Conservation (phyloP, 2,797 vertebrate species). For the Macropus fuliginosus region DNA sequence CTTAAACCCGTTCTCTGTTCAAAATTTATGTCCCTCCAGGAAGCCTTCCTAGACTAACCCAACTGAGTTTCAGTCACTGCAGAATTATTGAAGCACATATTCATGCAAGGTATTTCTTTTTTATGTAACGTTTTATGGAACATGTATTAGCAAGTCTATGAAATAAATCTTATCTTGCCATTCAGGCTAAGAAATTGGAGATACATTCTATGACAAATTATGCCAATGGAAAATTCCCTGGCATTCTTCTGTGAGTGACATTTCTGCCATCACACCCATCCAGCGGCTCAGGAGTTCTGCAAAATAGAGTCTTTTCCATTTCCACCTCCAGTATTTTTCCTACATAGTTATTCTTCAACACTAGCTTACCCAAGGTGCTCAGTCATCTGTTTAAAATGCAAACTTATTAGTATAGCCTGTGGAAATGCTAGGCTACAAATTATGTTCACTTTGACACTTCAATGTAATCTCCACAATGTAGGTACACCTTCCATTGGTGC, state of each 20-base stretch:
- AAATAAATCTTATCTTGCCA: background rate
- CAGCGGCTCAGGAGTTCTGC: background rate
- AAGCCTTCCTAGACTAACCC: slow-evolving; percentile 11
- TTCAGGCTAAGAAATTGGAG: background rate
- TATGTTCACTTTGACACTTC: background rate
- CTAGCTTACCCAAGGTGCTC: background rate
- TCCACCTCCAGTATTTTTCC: background rate
- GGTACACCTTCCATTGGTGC: background rate
- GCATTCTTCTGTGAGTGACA: background rate
- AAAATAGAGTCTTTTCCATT: background rate
- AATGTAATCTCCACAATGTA: background rate
- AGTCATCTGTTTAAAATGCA: background rate
- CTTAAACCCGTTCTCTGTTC: background rate
- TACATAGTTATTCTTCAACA: background rate
- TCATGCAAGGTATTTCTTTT: background rate
- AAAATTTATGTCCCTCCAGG: background rate
- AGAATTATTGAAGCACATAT: background rate
- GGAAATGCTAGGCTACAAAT: background rate
- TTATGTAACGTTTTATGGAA: slow-evolving; percentile 13
- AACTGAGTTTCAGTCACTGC: background rate
- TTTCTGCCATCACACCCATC: background rate
- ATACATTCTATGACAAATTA: slow-evolving; percentile 1
- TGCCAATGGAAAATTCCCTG: background rate
- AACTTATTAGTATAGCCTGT: background rate
- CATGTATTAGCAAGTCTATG: background rate